Conservation (phyloP, 2,113 vertebrate species). For the Sinosuthora webbiana region DNA sequence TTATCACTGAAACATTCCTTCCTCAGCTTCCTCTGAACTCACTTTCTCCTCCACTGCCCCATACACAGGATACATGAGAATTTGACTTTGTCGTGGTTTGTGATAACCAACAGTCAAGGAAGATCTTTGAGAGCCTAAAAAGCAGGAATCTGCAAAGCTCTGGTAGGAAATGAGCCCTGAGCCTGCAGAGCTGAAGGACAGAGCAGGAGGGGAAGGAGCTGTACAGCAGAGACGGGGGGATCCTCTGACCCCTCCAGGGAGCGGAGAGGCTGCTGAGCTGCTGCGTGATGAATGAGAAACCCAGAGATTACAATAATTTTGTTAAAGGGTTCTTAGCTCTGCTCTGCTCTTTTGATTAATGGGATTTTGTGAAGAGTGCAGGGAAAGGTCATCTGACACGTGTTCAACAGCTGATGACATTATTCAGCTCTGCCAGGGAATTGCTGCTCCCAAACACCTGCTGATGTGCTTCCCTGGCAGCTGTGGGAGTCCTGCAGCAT, state of each 20-base stretch:
- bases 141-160: neutral
- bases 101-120: neutral
- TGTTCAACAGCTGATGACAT: slow-evolving; percentile 26
- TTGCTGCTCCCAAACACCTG: neutral
- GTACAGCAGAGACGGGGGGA: neutral
- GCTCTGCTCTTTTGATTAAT: slow-evolving; percentile 51
- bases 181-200: neutral
- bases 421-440: slow-evolving; percentile 12
- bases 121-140: neutral
- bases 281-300: neutral
- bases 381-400: slow-evolving; percentile 33
- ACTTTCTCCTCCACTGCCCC: neutral
- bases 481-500: neutral
- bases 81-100: neutral
- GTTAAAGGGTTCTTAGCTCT: slow-evolving; percentile 41
- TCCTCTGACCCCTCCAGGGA: neutral
- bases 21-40: neutral
- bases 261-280: neutral
- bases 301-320: slow-evolving; percentile 46
- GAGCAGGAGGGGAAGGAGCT: neutral
- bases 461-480: neutral
- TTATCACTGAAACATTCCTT: neutral
- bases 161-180: neutral
- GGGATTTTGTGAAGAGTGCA: slow-evolving; percentile 38
- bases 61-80: neutral